phyloP scores from a whole-genome alignment of 2,113 vertebrate species.

The Tachysurus fulvidraco region DNA sequence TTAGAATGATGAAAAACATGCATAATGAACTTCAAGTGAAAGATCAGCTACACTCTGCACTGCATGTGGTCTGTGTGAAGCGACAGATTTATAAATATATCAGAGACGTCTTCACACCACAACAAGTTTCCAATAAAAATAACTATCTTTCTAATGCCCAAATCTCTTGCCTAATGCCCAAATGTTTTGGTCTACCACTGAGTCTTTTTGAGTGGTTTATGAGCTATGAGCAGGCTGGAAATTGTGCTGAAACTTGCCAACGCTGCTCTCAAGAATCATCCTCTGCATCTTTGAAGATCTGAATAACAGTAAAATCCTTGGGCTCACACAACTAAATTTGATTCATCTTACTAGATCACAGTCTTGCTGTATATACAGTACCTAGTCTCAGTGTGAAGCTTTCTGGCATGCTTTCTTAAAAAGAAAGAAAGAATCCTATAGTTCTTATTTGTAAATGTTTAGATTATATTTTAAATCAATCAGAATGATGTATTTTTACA shows the following conservation, averaged over 20 bases:
- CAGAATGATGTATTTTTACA: neutral
- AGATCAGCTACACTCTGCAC: no score
- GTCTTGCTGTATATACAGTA: neutral
- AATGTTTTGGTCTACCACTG: neutral
- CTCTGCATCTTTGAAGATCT: neutral
- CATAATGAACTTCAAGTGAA: neutral
- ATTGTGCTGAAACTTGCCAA: neutral
- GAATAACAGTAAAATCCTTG: neutral
- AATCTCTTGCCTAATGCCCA: neutral
- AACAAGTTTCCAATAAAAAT: neutral
- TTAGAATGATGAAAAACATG: neutral
- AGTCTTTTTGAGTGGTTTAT: neutral
- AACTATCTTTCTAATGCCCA: neutral
- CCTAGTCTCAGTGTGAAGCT: neutral
- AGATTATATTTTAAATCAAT: neutral
- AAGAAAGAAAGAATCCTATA: neutral
- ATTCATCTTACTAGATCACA: neutral
- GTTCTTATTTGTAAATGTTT: neutral
- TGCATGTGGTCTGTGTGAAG: neutral
- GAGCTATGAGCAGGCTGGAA: neutral
- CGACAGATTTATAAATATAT: neutral
- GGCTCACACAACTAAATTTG: neutral
- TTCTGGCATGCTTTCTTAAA: neutral
- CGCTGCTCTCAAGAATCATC: neutral
- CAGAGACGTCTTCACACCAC: neutral